phyloP scores from a whole-genome alignment of 2,113 vertebrate species.

The Rhinoptilus africanus region DNA sequence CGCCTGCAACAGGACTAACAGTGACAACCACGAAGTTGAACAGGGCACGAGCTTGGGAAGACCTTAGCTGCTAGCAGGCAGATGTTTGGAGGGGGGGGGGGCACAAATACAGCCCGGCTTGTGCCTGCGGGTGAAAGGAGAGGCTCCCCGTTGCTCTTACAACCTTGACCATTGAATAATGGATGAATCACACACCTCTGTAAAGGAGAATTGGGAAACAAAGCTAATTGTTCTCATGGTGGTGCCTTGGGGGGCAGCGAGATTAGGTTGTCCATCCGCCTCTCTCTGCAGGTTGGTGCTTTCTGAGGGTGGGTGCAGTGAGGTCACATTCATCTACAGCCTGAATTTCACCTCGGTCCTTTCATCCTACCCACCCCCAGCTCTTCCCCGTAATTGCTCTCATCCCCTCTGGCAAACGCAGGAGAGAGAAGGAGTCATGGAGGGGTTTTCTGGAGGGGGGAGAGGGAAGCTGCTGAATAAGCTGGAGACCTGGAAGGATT shows the following conservation, averaged over 20 bases:
- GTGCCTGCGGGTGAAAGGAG: not conserved
- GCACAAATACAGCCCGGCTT: not conserved
- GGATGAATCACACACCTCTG: constrained; percentile 17
- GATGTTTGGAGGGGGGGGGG: not conserved
- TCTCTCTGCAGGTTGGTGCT: not conserved
- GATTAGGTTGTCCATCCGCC: not conserved
- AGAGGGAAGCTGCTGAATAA: constrained; percentile 45
- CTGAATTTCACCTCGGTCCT: not conserved
- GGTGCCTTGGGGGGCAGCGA: not conserved
- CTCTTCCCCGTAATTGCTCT: not conserved
- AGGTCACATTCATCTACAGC: not conserved
- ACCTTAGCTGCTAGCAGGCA: not conserved
- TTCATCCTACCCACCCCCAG: not conserved
- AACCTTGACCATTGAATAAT: not conserved
- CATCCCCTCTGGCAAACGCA: not conserved
- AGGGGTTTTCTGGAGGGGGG: not conserved
- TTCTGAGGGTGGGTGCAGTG: not conserved
- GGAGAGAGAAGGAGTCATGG: not conserved
- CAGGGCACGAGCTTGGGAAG: not conserved
- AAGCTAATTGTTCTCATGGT: not conserved
- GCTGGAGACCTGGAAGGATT: constrained; percentile 36
- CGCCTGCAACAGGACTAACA: not conserved
- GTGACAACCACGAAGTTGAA: not conserved
- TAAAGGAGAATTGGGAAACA: not conserved
- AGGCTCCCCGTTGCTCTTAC: not conserved